These are phyloP conservation scores for Scrobipalpa costella DNA, from an alignment of 2,888 invertebrate genomes.

Conservation along the genomic window DNA sequence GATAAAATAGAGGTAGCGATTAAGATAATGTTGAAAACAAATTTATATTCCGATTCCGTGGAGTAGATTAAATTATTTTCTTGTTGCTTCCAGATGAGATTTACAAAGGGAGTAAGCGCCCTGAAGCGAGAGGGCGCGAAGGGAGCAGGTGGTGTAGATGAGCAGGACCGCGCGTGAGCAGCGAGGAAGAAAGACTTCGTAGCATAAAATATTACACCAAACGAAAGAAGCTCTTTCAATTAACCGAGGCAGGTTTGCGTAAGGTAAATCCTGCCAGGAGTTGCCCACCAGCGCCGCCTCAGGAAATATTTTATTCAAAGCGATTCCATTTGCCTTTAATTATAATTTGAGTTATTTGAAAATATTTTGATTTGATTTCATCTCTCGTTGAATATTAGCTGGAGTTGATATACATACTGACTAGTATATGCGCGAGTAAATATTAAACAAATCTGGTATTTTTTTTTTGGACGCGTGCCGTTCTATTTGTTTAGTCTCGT, in stretches of 20 bases:
- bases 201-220: constrained; percentile 75
- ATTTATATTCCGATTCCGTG: constrained; percentile 70
- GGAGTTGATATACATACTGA: neutral
- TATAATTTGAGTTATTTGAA: constrained; percentile 24
- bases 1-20: constrained; percentile 65
- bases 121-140: constrained; percentile 54
- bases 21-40: constrained; percentile 71
- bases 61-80: constrained; percentile 74
- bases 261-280: constrained; percentile 68
- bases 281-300: constrained; percentile 53
- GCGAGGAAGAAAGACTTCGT: constrained; percentile 48
- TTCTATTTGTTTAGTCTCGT: constrained; percentile 4
- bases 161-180: constrained; percentile 58
- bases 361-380: constrained; percentile 21
- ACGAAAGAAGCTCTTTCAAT: constrained; percentile 78
- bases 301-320: constrained; percentile 48
- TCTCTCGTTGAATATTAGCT: neutral
- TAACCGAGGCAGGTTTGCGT: constrained; percentile 74
- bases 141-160: constrained; percentile 53
- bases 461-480: neutral
- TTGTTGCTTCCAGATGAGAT: constrained; percentile 63
- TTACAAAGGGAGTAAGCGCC: constrained; percentile 54
- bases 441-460: neutral
- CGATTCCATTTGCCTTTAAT: constrained; percentile 27
- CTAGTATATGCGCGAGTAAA: neutral